Conservation (phyloP, 2,888 invertebrate genomes). For the Heliconius aoede region DNA sequence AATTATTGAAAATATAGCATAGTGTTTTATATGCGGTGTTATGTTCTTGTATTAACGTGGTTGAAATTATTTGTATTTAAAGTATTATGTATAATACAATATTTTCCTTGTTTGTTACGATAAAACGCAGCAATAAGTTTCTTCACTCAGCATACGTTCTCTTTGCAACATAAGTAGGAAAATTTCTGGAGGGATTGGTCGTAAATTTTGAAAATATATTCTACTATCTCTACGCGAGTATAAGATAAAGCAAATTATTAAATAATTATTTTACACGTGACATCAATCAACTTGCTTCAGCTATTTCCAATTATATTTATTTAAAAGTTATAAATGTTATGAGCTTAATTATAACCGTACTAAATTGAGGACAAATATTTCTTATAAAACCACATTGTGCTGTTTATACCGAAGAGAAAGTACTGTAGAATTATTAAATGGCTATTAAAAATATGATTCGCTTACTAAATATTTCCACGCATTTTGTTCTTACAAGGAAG, state of each 20-base stretch:
- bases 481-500: neutral
- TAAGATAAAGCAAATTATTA: neutral
- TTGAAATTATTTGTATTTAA: too few species aligned
- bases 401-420: conserved; percentile 17
- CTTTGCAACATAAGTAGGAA: neutral
- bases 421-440: neutral
- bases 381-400: conserved; percentile 7
- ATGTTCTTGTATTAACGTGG: too few species aligned
- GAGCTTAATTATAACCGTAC: conserved; percentile 9
- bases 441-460: neutral
- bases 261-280: neutral
- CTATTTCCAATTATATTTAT: conserved; percentile 5
- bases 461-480: neutral
- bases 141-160: neutral
- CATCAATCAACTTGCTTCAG: neutral
- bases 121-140: neutral
- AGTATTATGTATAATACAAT: neutral
- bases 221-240: too few species aligned
- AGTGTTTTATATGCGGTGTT: too few species aligned
- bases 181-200: neutral
- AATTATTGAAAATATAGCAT: too few species aligned
- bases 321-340: neutral
- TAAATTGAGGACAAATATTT: conserved; percentile 6
- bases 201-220: neutral
- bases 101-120: neutral